Evolutionary conservation across 2,888 invertebrate genomes (phyloP).

Genomic region (Pyrgus malvae): DNA sequence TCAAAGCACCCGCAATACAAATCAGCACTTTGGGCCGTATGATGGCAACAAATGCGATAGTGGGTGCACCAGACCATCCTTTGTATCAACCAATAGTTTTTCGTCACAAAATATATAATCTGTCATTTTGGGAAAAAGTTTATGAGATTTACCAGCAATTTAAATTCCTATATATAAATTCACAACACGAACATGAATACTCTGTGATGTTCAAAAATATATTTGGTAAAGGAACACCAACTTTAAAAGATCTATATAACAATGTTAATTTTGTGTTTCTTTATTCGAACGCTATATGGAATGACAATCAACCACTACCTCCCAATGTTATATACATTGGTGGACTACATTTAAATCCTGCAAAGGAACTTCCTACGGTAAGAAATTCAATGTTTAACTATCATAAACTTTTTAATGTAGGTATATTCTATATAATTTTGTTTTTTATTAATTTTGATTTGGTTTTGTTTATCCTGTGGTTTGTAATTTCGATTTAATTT

Average conservation of each 20-base stretch:
- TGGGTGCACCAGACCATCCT: conserved; percentile 35
- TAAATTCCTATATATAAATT: conserved; percentile 7
- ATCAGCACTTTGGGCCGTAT: conserved; percentile 44
- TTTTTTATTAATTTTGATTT: too few relatives aligned
- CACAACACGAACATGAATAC: conserved; percentile 25
- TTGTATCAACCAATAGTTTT: conserved; percentile 28
- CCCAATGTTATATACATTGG: conserved; percentile 60
- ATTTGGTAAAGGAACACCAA: conserved; percentile 39
- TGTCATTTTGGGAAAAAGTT: conserved; percentile 41
- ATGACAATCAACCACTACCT: conserved; percentile 53
- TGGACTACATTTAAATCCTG: conserved; percentile 51
- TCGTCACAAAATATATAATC: conserved; percentile 31
- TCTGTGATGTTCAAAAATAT: conserved; percentile 33
- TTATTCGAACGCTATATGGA: conserved; percentile 58
- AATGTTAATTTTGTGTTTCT: conserved; percentile 56
- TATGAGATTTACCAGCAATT: conserved; percentile 33
- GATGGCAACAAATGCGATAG: conserved; percentile 31
- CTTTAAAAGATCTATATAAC: conserved; percentile 35
- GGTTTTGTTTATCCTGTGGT: too few relatives aligned
- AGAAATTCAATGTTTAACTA: too few relatives aligned
- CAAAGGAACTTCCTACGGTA: conserved; percentile 56
- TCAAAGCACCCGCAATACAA: conserved; percentile 48
- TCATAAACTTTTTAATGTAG: too few relatives aligned
- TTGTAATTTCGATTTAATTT: too few relatives aligned
- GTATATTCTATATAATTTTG: too few relatives aligned